Conservation (phyloP, 2,797 vertebrate species). For the Smutsia temminckii region DNA sequence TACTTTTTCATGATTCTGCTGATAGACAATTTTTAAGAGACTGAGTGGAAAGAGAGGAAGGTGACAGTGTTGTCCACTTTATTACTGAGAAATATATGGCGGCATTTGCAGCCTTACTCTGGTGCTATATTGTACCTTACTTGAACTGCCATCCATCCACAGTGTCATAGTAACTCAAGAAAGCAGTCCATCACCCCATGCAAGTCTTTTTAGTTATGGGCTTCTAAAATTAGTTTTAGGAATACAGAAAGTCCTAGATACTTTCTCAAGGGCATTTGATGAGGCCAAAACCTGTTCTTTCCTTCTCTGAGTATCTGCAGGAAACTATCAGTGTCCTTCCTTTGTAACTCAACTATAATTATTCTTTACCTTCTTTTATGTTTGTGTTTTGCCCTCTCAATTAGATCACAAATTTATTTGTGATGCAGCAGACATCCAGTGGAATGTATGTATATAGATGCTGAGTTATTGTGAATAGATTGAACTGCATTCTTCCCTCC, state of each 20-base stretch:
- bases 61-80: neutral
- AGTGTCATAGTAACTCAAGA: conserved; percentile 28
- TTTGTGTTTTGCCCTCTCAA: neutral
- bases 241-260: conserved; percentile 16
- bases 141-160: conserved; percentile 28
- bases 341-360: conserved; percentile 20
- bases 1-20: conserved; percentile 1
- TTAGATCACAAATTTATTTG: neutral
- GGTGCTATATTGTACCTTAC: neutral
- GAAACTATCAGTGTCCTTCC: neutral
- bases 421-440: neutral
- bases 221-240: conserved; percentile 66
- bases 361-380: neutral
- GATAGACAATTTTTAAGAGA: conserved; percentile 2
- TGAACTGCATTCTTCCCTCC: neutral
- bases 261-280: conserved; percentile 9
- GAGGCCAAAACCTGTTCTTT: conserved; percentile 10
- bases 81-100: conserved; percentile 28
- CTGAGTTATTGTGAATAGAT: neutral
- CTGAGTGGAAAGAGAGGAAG: neutral
- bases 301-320: conserved; percentile 27
- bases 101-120: neutral
- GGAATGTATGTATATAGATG: neutral
- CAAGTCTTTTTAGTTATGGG: conserved; percentile 18
- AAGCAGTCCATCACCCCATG: conserved; percentile 49